phyloP scores from a whole-genome alignment of 2,113 vertebrate genomes.

The Mormyrus lacerda region DNA sequence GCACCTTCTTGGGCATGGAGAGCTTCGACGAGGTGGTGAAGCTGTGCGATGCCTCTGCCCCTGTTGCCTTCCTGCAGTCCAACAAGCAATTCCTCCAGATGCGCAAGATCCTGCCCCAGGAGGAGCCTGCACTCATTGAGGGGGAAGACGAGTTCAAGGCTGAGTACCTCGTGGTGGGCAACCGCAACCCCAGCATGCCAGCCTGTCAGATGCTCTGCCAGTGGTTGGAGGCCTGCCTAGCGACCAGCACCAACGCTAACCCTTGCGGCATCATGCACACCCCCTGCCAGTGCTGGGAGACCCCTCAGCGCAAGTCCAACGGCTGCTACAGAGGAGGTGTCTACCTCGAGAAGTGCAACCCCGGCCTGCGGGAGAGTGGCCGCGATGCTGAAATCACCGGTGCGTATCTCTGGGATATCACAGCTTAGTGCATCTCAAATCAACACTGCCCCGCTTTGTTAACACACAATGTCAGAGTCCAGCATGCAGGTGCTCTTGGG shows the following conservation, averaged over 20 bases:
- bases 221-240: conserved; percentile 86
- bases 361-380: conserved; percentile 68
- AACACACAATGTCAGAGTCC: not conserved
- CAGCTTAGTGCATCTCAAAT: not conserved
- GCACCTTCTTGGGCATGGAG: conserved; percentile 96
- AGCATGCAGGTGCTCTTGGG: not conserved
- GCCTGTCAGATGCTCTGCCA: conserved; percentile 97
- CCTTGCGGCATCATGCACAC: conserved; percentile 98
- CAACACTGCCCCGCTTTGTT: not conserved
- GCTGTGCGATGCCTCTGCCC: conserved; percentile 76
- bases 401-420: conserved; percentile 55
- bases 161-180: conserved; percentile 91
- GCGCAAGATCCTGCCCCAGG: conserved; percentile 60
- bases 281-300: conserved; percentile 82
- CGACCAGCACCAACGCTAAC: conserved; percentile 82
- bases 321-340: conserved; percentile 83
- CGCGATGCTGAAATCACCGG: conserved; percentile 70
- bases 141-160: conserved; percentile 78
- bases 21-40: conserved; percentile 85
- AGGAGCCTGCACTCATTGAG: conserved; percentile 38
- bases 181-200: conserved; percentile 88
- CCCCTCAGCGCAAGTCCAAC: conserved; percentile 71
- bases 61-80: conserved; percentile 81
- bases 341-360: conserved; percentile 82
- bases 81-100: conserved; percentile 89